These are phyloP conservation scores for Crypturellus tataupa DNA, from an alignment of 2,797 vertebrate species.

Conservation along the genomic window DNA sequence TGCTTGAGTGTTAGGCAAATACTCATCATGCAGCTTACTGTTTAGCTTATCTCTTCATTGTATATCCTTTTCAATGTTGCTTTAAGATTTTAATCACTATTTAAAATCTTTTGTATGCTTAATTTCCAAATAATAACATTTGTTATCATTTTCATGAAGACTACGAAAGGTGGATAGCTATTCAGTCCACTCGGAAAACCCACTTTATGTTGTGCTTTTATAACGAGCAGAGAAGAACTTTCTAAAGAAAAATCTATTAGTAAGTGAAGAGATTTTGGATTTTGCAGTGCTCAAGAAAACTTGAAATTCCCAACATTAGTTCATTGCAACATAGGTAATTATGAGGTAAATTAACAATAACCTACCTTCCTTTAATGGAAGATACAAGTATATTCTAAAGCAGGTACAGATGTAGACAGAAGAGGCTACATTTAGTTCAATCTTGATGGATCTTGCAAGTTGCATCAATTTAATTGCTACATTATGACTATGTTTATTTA, in stretches of 20 bases:
- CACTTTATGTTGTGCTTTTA: constrained; percentile 49
- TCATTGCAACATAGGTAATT: not conserved
- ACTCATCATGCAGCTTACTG: not conserved
- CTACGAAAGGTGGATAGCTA: constrained; percentile 55
- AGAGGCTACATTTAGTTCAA: not conserved
- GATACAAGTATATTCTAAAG: not conserved
- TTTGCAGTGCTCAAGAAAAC: not conserved
- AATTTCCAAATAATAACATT: constrained; percentile 67
- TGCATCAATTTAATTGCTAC: not conserved
- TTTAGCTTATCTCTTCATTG: not conserved
- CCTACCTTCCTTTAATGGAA: not conserved
- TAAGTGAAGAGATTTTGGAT: not conserved
- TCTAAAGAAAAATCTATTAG: constrained; percentile 45
- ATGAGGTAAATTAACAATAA: not conserved
- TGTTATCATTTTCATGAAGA: constrained; percentile 64
- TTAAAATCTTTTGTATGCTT: constrained; percentile 66
- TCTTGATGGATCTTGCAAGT: not conserved
- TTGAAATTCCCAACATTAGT: not conserved
- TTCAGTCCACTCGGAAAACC: constrained; percentile 39
- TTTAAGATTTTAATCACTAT: constrained; percentile 62
- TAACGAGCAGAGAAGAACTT: not conserved
- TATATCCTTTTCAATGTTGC: not conserved
- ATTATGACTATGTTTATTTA: not conserved
- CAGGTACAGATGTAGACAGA: not conserved
- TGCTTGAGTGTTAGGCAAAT: not conserved